Base-by-base conservation (phyloP, 1,140 invertebrate species). In the Telenomus remus region DNA sequence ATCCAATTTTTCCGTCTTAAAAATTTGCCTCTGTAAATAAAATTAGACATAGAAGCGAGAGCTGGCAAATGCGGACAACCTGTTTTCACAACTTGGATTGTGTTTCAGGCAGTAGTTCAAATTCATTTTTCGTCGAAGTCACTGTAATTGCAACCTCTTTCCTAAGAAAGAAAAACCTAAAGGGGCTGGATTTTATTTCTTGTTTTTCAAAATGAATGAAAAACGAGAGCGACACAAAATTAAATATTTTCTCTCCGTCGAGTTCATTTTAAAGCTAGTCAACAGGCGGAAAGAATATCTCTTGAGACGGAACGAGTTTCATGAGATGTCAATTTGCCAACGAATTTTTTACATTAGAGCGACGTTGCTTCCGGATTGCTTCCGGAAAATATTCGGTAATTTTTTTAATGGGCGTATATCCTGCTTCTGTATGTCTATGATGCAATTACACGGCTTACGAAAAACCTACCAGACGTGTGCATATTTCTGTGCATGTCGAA, bases 361-460 rank as follows among this genome's bases (percentile, higher is more conserved):
- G 44, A 48, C 49, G 46, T 60, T 65, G 37, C 11, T 69, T 12
- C 49, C 44, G 37, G 12, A 70, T 70, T 65, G 37, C 11, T 69
- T 12, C 49, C 44, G 37, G 12, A 70, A 65, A 60, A 60, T 60
- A 61, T 76, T 76, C 49, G 61, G 53, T 70, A 70, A 72, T 78
- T 78, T 73, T 54, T 64, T 64, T 57, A 51, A 48, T 34, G 63
- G 68, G 57, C 46, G 12, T 51, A 33, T 55, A 12, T 35, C 44
- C 60, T 15, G 60, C 42, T 63, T 63, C 66, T 27, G 19, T 27
- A 27, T 10, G 53, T 63, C 63, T 59, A 59, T 72, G 63, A 72
- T 72, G 74, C 63, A 68, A 77, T 77, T 77, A 76, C 66, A 53
- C 46, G 63, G 43, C 19, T 72, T 68, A 60, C 61, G 66, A 60